These are phyloP conservation scores for Enteromius unitaeniatus DNA, from an alignment of 2,797 vertebrate species.

Conservation along the genomic window DNA sequence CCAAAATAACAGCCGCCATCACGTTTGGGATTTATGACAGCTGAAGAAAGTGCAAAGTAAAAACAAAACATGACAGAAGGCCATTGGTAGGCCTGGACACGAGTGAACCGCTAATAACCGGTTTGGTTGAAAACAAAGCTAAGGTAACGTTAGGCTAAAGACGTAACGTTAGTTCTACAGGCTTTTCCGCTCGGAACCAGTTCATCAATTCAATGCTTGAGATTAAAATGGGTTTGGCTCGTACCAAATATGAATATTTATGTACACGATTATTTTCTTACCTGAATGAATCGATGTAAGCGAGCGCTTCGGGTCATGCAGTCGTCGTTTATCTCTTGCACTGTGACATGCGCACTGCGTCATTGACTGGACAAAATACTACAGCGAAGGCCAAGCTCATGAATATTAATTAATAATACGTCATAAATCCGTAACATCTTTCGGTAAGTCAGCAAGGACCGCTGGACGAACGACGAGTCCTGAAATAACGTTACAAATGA, in stretches of 20 bases:
- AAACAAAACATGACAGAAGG: background rate
- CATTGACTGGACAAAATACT: background rate
- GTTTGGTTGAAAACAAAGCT: slow-evolving; percentile 32
- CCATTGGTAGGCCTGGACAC: background rate
- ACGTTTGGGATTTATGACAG: background rate
- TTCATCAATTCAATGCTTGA: too few species aligned
- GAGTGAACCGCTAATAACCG: background rate
- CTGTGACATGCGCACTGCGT: slow-evolving; percentile 29
- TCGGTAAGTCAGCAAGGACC: background rate
- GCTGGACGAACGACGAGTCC: background rate
- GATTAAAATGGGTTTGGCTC: background rate
- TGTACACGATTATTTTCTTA: background rate
- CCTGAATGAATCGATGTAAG: background rate
- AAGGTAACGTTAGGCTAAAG: background rate
- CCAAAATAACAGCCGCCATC: background rate
- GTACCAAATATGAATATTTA: background rate
- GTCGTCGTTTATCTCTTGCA: slow-evolving; percentile 2
- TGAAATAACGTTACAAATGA: background rate
- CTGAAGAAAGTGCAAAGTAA: background rate
- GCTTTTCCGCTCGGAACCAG: background rate
- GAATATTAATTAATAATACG: slow-evolving; percentile 13
- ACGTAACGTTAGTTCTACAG: background rate
- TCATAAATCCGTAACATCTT: background rate
- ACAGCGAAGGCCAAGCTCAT: background rate
- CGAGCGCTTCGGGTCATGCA: slow-evolving; percentile 9